Conservation (phyloP, 2,113 vertebrate genomes). For the Zapus hudsonius region DNA sequence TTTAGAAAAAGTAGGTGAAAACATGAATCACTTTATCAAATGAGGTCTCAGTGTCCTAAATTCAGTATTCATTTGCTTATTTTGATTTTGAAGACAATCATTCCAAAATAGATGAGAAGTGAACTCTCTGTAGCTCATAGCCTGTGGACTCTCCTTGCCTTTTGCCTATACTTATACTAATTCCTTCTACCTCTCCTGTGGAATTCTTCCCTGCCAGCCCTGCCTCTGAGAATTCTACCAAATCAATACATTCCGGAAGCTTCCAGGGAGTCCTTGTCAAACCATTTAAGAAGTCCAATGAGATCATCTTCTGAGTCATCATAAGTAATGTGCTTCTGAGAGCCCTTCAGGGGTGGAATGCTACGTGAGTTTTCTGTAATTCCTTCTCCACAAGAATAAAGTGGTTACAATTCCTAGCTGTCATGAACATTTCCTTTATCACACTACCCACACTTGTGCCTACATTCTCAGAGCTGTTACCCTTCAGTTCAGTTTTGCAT, state of each 20-base stretch:
- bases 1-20: slow-evolving; percentile 5
- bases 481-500: neutral
- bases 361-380: neutral
- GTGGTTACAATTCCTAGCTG: neutral
- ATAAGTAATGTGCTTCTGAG: neutral
- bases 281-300: neutral
- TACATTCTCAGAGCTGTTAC: neutral
- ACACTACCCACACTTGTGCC: neutral
- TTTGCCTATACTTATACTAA: neutral
- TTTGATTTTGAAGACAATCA: slow-evolving; percentile 50
- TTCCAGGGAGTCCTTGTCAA: slow-evolving; percentile 23
- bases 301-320: neutral
- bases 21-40: neutral
- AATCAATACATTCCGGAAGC: neutral
- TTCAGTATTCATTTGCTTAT: neutral
- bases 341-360: slow-evolving; percentile 1
- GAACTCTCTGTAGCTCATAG: neutral
- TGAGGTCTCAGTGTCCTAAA: neutral
- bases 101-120: neutral
- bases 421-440: neutral
- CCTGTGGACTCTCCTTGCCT: neutral
- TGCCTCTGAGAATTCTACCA: neutral
- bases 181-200: neutral
- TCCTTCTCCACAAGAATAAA: neutral
- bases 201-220: neutral